These are phyloP conservation scores for Mobula birostris DNA, from an alignment of 2,113 vertebrate genomes.

Conservation along the genomic window DNA sequence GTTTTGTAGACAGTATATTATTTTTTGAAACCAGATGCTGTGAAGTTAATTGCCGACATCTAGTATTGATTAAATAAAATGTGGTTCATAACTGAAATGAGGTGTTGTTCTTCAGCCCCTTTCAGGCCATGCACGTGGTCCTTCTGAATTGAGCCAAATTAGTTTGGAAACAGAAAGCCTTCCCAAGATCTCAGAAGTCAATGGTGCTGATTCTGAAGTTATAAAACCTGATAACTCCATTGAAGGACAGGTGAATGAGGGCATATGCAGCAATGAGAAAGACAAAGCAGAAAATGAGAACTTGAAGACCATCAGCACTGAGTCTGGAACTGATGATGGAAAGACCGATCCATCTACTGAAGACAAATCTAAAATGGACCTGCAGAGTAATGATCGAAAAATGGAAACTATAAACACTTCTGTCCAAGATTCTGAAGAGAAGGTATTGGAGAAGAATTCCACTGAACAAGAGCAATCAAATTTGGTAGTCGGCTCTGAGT, in stretches of 20 bases:
- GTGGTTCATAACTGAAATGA: background rate
- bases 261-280: slow-evolving; percentile 42
- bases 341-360: slow-evolving; percentile 47
- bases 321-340: slow-evolving; percentile 58
- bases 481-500: background rate
- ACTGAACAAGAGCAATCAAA: background rate
- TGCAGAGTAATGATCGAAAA: background rate
- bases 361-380: slow-evolving; percentile 41
- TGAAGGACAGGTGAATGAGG: slow-evolving; percentile 45
- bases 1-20: no score
- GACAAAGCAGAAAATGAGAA: slow-evolving; percentile 56
- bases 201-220: slow-evolving; percentile 41
- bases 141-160: slow-evolving; percentile 62
- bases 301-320: slow-evolving; percentile 52
- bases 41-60: background rate
- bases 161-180: slow-evolving; percentile 63
- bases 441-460: slow-evolving; percentile 1
- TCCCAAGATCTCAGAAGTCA: slow-evolving; percentile 40
- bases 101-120: slow-evolving; percentile 51
- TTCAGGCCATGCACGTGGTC: slow-evolving; percentile 56
- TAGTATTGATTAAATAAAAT: background rate
- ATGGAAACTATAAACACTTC: background rate
- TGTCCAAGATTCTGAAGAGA: background rate
- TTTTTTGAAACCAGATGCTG: background rate
- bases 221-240: slow-evolving; percentile 41